Evolutionary conservation across 2,113 vertebrate genomes (phyloP), one percentile per base, ranked within the genome.

Genomic region (Dicentrarchus labrax): DNA sequence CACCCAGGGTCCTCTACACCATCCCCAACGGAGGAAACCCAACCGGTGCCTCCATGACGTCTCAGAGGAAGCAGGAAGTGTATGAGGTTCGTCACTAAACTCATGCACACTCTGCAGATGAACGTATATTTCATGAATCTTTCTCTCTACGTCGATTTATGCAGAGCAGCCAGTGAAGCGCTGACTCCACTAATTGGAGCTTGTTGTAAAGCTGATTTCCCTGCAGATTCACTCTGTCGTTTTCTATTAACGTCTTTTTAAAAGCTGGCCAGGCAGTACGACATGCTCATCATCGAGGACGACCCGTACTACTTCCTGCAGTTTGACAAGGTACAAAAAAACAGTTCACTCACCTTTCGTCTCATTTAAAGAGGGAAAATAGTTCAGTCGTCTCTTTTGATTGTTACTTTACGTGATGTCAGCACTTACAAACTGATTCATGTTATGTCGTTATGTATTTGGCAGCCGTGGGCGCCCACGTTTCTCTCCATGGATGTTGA

Each of bases 291-390:
- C 88, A 95, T 99, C 84, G 98, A 99, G 95, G 98, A 99, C 3
- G 98, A 99, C 89, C 98, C 98, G 0, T 99, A 99, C 91, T 99
- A 97, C 86, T 99, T 99, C 89, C 92, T 99, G 79, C 98, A 99
- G 90, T 99, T 99, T 91, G 91, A 95, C 67, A 98, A 99, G 97
- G 98, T 99, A 69, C 59, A 24, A 22, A 56, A 53, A 65, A 53
- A 69, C 8, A 21, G 6, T 64, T 56, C 19, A 5, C 12, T 36
- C 5, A 5, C 21, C 30, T 30, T 30, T 54, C 74, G 11, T 9
- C 21, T 21, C 8, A 19, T 53, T 38, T 0, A 41, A 77, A 71
- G 17, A 9, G 7, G 11, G 41, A 0, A 47, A 68, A 38, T 9
- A 21, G 9, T 54, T n/a, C 3, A n/a, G 8, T n/a, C 19, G 39